Percentiles rank a stretch among this genome's conserved stretches.
phyloP scores from a whole-genome alignment of 2,113 vertebrate species.

The Tautogolabrus adspersus region DNA sequence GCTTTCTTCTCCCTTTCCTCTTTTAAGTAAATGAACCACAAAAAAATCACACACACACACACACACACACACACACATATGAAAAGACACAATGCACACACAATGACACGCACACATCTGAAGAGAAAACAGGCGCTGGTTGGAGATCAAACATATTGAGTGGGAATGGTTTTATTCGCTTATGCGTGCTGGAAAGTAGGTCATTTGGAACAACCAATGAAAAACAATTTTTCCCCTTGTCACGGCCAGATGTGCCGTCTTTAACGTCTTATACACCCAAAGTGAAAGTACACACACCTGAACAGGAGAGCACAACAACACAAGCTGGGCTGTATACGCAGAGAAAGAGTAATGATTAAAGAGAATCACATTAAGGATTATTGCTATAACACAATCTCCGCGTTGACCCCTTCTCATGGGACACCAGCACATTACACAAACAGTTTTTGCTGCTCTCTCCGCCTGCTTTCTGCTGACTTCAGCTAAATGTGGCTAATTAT shows the following conservation, averaged over 20 bases:
- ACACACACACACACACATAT: not conserved
- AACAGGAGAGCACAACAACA: not conserved
- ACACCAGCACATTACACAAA: slow-evolving; percentile 48
- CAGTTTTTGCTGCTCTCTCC: slow-evolving; percentile 24
- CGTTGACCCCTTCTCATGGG: slow-evolving; percentile 24
- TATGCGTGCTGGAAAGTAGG: slow-evolving; percentile 66
- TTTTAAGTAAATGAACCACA: slow-evolving; percentile 56
- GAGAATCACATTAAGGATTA: slow-evolving; percentile 32
- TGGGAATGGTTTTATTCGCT: slow-evolving; percentile 43
- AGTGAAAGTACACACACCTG: not conserved
- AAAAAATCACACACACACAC: not conserved
- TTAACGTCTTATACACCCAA: not conserved
- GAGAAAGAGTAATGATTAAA: slow-evolving; percentile 8
- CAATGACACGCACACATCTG: slow-evolving; percentile 15
- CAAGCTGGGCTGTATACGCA: slow-evolving; percentile 8
- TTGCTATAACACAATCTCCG: slow-evolving; percentile 39
- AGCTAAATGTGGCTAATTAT: slow-evolving; percentile 65
- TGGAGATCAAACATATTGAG: slow-evolving; percentile 53
- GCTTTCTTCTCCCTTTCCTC: slow-evolving; percentile 1
- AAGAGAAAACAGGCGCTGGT: slow-evolving; percentile 23
- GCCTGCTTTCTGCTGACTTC: slow-evolving; percentile 65
- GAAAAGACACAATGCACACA: not conserved
- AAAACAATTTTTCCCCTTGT: slow-evolving; percentile 14
- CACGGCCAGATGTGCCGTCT: slow-evolving; percentile 12
- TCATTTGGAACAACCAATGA: slow-evolving; percentile 50